A percentile compares a stretch with the other conserved stretches of the same genome.
Conservation (phyloP, 2,113 vertebrate species). For the Pterocles orientalis region DNA sequence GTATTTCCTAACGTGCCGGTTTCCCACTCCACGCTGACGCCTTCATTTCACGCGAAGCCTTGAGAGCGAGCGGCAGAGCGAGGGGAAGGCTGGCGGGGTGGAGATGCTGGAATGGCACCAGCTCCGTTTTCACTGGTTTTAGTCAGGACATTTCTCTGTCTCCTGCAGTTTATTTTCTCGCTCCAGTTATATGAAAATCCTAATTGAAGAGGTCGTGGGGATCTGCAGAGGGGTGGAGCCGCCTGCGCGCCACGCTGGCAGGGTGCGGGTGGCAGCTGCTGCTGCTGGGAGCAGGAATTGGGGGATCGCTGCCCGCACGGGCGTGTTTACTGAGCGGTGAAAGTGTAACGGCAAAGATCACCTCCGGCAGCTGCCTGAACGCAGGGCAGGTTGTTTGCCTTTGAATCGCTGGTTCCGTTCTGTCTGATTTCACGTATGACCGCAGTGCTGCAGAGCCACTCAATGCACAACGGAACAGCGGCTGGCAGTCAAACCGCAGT, state of each 20-base stretch:
- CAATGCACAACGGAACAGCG: fast-evolving
- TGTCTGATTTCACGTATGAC: background rate
- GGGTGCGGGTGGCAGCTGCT: background rate
- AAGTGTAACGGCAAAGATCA: background rate
- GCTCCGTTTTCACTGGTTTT: background rate
- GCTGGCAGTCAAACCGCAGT: background rate
- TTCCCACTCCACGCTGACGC: background rate
- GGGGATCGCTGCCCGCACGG: constrained; percentile 8
- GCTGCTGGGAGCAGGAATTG: background rate
- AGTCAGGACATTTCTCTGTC: background rate
- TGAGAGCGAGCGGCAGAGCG: constrained; percentile 18
- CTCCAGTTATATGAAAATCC: background rate
- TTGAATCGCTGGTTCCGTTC: background rate
- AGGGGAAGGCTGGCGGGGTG: constrained; percentile 14
- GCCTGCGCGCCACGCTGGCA: background rate
- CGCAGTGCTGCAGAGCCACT: background rate
- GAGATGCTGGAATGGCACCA: background rate
- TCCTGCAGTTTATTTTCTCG: background rate
- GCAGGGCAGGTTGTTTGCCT: background rate
- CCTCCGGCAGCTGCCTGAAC: background rate
- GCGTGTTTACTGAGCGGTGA: constrained; percentile 20
- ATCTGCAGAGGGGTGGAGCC: background rate
- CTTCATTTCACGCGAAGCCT: background rate
- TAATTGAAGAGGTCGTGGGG: constrained; percentile 1
- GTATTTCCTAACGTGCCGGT: background rate